Evolutionary conservation across 2,888 invertebrate species (phyloP).

Genomic region (Cheilosia scutellata): DNA sequence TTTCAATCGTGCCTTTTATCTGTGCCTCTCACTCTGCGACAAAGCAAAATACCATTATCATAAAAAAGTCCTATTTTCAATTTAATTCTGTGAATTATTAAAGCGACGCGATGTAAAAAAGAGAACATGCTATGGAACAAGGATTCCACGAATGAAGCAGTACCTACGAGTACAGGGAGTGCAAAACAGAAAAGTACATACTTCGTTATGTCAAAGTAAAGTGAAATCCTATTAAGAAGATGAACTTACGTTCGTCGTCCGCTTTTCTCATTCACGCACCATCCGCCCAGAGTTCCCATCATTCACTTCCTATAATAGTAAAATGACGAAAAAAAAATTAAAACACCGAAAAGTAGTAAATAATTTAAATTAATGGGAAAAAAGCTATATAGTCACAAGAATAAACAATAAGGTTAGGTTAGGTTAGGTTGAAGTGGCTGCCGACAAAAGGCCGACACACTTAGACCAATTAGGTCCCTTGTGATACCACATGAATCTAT

Average conservation of each 20-base stretch:
- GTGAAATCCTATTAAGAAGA: slow-evolving; percentile 53
- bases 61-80: slow-evolving; percentile 60
- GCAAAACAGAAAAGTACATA: slow-evolving; percentile 35
- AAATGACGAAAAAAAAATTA: neutral
- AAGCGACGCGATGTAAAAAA: slow-evolving; percentile 8
- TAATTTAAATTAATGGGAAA: slow-evolving; percentile 2
- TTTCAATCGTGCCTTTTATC: neutral
- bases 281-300: neutral
- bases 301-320: neutral
- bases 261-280: slow-evolving; percentile 25
- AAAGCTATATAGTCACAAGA: neutral
- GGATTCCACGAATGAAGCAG: neutral
- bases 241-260: slow-evolving; percentile 43
- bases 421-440: too few species aligned
- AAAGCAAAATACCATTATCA: slow-evolving; percentile 21
- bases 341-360: neutral
- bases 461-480: too few species aligned
- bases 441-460: too few species aligned
- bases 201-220: slow-evolving; percentile 53
- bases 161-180: neutral
- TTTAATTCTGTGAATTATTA: slow-evolving; percentile 62
- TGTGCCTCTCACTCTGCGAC: neutral
- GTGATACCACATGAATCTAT: too few species aligned
- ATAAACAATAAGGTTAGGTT: too few species aligned
- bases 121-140: slow-evolving; percentile 1